A percentile compares a stretch with the other conserved stretches of the same genome.
Conservation (phyloP, 2,888 invertebrate genomes). For the Lacanobia wlatinum region DNA sequence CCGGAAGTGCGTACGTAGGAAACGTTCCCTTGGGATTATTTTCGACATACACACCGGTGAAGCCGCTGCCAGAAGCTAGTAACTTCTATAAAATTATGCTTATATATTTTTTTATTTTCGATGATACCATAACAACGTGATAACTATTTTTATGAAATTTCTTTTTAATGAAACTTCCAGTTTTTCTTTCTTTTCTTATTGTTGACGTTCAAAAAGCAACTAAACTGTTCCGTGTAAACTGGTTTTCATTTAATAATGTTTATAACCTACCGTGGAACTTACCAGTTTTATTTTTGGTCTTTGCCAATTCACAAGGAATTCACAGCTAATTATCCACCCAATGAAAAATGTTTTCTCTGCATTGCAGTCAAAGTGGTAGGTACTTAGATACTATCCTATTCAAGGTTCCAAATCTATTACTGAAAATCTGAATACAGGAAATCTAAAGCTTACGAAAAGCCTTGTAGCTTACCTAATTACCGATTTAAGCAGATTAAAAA, state of each 20-base stretch:
- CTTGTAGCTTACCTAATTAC: background rate
- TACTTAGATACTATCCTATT: background rate
- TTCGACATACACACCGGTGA: too few relatives aligned
- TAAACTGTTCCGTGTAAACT: background rate
- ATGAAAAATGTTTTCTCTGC: conserved; percentile 1
- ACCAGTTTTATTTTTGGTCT: background rate
- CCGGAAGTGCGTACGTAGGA: too few relatives aligned
- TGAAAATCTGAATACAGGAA: too few relatives aligned
- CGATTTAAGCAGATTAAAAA: background rate
- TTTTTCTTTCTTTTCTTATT: background rate
- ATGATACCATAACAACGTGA: too few relatives aligned
- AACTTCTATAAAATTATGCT: too few relatives aligned
- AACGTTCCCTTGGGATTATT: too few relatives aligned
- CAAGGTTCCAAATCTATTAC: background rate
- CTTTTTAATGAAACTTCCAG: too few relatives aligned
- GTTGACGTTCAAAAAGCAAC: background rate
- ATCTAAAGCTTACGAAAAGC: background rate
- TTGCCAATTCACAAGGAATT: background rate
- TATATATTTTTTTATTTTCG: too few relatives aligned
- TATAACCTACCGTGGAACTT: background rate
- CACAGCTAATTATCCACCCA: background rate
- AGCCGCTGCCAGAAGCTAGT: too few relatives aligned
- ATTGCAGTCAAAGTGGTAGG: conserved; percentile 20
- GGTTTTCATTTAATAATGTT: background rate
- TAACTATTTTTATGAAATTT: too few relatives aligned